Conservation (phyloP, 1,140 invertebrate species). For the Colletes latitarsis region DNA sequence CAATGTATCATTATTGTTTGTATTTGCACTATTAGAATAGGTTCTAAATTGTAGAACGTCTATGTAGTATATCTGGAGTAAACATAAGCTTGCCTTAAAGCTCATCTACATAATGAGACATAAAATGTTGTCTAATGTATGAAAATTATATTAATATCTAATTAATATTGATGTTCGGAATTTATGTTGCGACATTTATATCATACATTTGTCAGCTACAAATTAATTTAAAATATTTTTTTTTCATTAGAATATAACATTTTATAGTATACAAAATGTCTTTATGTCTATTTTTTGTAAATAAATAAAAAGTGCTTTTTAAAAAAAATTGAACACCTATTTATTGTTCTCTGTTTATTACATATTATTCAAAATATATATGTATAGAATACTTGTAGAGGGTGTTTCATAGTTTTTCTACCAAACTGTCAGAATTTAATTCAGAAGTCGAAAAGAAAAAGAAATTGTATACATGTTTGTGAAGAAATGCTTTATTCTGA, state of each 20-base stretch:
- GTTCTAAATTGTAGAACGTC: neutral
- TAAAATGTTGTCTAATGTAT: neutral
- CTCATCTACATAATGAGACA: neutral
- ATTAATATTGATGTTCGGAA: neutral
- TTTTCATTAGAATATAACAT: no score
- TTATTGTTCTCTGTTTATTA: neutral
- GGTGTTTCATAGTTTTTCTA: no score
- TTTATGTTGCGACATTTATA: neutral
- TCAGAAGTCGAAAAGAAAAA: no score
- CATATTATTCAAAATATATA: neutral
- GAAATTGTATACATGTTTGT: no score
- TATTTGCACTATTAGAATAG: no score
- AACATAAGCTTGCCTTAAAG: neutral
- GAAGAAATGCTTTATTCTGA: no score
- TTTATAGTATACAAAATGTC: neutral
- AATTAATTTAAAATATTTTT: neutral
- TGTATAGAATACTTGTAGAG: no score
- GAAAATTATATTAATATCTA: neutral
- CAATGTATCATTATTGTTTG: no score
- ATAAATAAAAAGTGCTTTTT: conserved; percentile 3
- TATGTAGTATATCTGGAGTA: neutral
- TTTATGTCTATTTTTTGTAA: conserved; percentile 16
- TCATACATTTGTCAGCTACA: neutral
- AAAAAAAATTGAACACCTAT: neutral
- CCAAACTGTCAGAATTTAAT: no score